phyloP scores from a whole-genome alignment of 2,888 invertebrate genomes.

The Ommatoiulus sabulosus region DNA sequence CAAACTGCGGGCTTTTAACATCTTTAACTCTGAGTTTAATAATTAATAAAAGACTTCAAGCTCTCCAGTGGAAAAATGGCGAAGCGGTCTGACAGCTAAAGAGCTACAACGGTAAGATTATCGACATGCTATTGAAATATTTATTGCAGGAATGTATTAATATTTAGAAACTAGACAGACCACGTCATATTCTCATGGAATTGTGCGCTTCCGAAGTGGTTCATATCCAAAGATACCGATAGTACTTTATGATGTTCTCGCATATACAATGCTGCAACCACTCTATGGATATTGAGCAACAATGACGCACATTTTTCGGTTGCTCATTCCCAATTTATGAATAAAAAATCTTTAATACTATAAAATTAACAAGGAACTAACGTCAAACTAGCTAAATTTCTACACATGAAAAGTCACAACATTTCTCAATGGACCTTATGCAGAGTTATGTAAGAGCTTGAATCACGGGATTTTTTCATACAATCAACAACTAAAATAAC shows the following conservation, averaged over 20 bases:
- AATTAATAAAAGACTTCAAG: background rate
- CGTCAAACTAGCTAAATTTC: no score
- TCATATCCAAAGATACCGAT: background rate
- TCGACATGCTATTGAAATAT: constrained; percentile 12
- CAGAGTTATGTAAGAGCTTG: no score
- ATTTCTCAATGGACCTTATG: no score
- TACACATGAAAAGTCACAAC: no score
- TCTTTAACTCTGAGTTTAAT: background rate
- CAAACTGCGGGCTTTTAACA: background rate
- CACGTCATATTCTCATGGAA: background rate
- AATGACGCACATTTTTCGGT: no score
- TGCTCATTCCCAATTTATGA: no score
- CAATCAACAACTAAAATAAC: no score
- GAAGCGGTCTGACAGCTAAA: background rate
- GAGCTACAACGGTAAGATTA: constrained; percentile 30
- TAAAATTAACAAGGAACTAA: no score
- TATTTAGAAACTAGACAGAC: background rate
- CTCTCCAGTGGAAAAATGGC: background rate
- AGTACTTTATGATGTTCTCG: background rate
- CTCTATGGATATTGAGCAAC: no score
- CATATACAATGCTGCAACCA: no score
- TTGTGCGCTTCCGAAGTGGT: background rate
- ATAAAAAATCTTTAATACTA: no score
- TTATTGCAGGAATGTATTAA: background rate
- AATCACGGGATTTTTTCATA: no score